Evolutionary conservation across 2,888 invertebrate genomes (phyloP), one percentile per base, ranked within the genome.

Genomic region (Aphidius colemani): DNA sequence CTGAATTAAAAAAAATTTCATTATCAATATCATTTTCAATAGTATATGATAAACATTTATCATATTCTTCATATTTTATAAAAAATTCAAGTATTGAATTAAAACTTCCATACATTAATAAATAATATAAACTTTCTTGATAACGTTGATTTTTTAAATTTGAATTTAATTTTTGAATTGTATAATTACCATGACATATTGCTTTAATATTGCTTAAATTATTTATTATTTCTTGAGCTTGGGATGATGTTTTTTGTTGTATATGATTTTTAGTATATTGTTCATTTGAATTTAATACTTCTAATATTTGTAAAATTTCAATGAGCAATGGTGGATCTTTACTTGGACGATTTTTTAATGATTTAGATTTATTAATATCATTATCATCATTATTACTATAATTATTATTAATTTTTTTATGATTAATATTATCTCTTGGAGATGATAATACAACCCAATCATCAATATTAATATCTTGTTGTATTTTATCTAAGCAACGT

Each of bases 51-150:
- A 94, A 83, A 7, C 93, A 91, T 59, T 90, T 89, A 7, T 84
- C 82, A 70, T 91, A 83, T 69, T 89, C 89, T 10, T 89, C 88
- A 70, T 93, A 90, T 64, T 88, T 88, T 71, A 93, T 85, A 70
- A 90, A 89, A 78, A 95, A 95, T 65, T 88, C 87, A 60, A 95
- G 85, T 61, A 92, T 87, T 8, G 90, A 89, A 0, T 87, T 84
- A 74, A 90, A 89, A 4, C 90, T 90, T 0, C 94, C 95, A 75
- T 95, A 96, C 65, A 88, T 89, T 4, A 87, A 85, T 4, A 96
- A 84, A 80, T 96, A 96, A 79, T 90, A 93, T 2, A 93, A 81
- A 72, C 93, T 93, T 82, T 96, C 95, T 66, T 90, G 88, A 72
- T 90, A 80, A 10, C 78, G 77, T 41, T 75, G 53, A 46, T 69